Base-by-base conservation (phyloP, 1,140 invertebrate genomes). In the Maconellicoccus hirsutus region DNA sequence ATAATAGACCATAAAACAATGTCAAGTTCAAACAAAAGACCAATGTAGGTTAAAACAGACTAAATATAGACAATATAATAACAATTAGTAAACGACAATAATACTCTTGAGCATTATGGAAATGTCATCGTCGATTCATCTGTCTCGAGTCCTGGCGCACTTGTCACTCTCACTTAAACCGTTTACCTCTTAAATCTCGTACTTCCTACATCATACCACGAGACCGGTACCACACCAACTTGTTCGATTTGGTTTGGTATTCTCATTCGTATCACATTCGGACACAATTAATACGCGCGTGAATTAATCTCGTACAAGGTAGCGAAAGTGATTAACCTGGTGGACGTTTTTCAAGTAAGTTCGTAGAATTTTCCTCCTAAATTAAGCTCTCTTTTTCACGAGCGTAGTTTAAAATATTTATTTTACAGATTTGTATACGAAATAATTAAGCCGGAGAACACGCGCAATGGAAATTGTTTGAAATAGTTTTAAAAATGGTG, bases 21-120 rank as follows among this genome's bases (percentile, higher is more conserved):
- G 42, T 52, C 42, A 52, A 52, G 42, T 52, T 52, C 42, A 52
- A 52, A 52, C 42, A 52, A 52, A 52, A 52, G 42, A 52, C 12
- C 42, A 52, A 52, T 52, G n/a, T 52, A 19, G 42, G 42, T 52
- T 52, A 52, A 52, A 19, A 52, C 12, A 33, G 12, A 33, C 29
- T 12, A 33, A 33, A 6, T 33, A 33, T 33, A 33, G 29, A 52
- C 42, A 52, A n/a, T n/a, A n/a, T 16, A 16, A 14, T 52, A 3
- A 52, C 42, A 16, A 14, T 52, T 52, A 19, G 2, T n/a, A n/a
- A n/a, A n/a, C n/a, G n/a, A n/a, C n/a, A n/a, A n/a, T n/a, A n/a
- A n/a, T n/a, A n/a, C n/a, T n/a, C n/a, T n/a, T n/a, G n/a, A n/a
- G n/a, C n/a, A n/a, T n/a, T n/a, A 33, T 33, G 29, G 16, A 52